These are phyloP conservation scores for Flexamia atlantica DNA, from an alignment of 2,888 invertebrate species.

Conservation along the genomic window DNA sequence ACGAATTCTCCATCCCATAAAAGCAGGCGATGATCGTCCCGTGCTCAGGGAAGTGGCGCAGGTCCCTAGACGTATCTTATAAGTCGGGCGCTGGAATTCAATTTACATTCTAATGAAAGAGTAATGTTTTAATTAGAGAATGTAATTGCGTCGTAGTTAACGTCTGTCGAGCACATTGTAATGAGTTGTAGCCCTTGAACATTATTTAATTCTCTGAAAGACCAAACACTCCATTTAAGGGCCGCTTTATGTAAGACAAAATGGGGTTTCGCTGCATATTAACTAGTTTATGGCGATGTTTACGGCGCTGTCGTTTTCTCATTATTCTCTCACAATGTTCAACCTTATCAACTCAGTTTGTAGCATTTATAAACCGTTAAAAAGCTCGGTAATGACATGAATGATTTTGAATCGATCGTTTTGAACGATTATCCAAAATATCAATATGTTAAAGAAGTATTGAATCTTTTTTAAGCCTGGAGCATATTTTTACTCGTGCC, in stretches of 20 bases:
- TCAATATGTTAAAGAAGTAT: no score
- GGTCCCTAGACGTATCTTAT: constrained; percentile 32
- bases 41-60: neutral
- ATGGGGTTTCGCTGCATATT: constrained; percentile 23
- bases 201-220: constrained; percentile 41
- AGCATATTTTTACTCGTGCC: no score
- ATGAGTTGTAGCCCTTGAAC: constrained; percentile 44
- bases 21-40: no score
- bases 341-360: neutral
- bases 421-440: no score
- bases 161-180: constrained; percentile 34
- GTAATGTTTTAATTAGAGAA: constrained; percentile 55
- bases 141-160: constrained; percentile 36
- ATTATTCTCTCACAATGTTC: constrained; percentile 8
- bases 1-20: no score
- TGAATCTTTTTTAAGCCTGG: no score
- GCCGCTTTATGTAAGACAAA: constrained; percentile 14
- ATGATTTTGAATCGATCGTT: no score
- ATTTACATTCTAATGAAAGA: constrained; percentile 57
- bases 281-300: constrained; percentile 25
- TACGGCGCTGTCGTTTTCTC: neutral
- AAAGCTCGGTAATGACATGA: no score
- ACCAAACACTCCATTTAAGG: constrained; percentile 25
- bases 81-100: constrained; percentile 49
- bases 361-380: neutral